Base-by-base conservation (phyloP, 2,113 vertebrate genomes). In the Mola mola region DNA sequence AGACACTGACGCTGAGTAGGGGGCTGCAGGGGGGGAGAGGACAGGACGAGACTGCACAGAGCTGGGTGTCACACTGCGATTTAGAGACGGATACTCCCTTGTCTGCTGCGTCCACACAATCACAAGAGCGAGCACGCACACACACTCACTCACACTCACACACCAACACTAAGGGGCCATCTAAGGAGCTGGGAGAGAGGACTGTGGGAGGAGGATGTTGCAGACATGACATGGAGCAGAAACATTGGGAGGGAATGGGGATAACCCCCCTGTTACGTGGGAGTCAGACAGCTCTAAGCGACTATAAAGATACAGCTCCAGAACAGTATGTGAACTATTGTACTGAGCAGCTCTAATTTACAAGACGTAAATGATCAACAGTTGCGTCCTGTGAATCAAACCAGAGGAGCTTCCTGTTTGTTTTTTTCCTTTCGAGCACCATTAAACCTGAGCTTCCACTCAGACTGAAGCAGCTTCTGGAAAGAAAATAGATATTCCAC, bases 1-100 rank as follows among this genome's bases (percentile, higher is more conserved):
- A 92, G 62, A 92, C 82, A 92, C 75, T 64, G 65, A 67, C 74
- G 58, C 88, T 89, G 75, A 90, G 83, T 56, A 40, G 33, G 69
- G 43, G 42, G 19, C 33, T 22, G 7, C 1, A 50, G 36, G 47
- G 42, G 19, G 5, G 20, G 46, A 15, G 64, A 38, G 50, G 34
- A 40, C 41, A 68, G 55, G 36, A 17, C 3, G 6, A 41, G 46
- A 49, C 31, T 81, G 26, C 46, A 63, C 65, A 72, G 80, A 72
- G 69, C 58, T 58, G n/a, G 31, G 71, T 69, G 78, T 84, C 69
- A 83, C 64, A 65, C 55, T 42, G 38, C 43, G 43, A 77, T 86
- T 75, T 85, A 81, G 31, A n/a, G n/a, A n/a, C n/a, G 66, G 58
- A 51, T 22, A 20, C 81, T 84, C 81, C 78, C 75, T 46, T 61